Base-by-base conservation (phyloP, 2,888 invertebrate genomes). In the Drosophila robusta region DNA sequence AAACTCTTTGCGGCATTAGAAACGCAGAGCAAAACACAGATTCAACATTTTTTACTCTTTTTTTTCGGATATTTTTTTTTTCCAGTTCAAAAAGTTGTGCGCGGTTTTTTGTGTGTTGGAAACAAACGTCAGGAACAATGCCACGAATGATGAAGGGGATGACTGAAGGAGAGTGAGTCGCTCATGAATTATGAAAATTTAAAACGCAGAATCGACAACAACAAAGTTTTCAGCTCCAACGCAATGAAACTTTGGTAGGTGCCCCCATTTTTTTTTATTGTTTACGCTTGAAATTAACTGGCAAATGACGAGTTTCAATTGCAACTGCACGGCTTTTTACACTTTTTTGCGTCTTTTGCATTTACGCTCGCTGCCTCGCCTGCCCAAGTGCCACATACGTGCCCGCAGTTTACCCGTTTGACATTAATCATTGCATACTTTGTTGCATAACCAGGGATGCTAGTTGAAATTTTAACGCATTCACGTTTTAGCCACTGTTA, bases 1-100 rank as follows among this genome's bases (percentile, higher is more conserved):
- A 84, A 77, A 89, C 89, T 84, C 87, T 87, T 84, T 84, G 82
- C 76, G 87, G 89, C 76, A 86, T 82, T 82, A 86, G 89, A 69
- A 79, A 79, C 70, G 67, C 60, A 70, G 62, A 79, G 67, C 58
- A 66, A 66, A 71, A 88, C 72, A 57, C 39, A 70, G 83, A 88
- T 82, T 77, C 50, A 46, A 54, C 29, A 72, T 77, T 88, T 78
- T 76, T 87, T 61, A 62, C 36, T 16, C 1, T 18, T 18, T 18
- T 18, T n/a, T n/a, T n/a, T n/a, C n/a, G 36, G 41, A 45, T 45
- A 45, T 50, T 57, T 52, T 50, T 65, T 69, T 50, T 58, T 50
- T 63, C 51, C 41, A 12, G 36, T 39, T 54, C 58, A 54, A 51
- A 64, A 70, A 72, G 66, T 72, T 81, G 24, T 45, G 42, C 62